Evolutionary conservation across 1,140 invertebrate genomes (phyloP), one percentile per base, ranked within the genome.

Genomic region (Vanessa tameamea): DNA sequence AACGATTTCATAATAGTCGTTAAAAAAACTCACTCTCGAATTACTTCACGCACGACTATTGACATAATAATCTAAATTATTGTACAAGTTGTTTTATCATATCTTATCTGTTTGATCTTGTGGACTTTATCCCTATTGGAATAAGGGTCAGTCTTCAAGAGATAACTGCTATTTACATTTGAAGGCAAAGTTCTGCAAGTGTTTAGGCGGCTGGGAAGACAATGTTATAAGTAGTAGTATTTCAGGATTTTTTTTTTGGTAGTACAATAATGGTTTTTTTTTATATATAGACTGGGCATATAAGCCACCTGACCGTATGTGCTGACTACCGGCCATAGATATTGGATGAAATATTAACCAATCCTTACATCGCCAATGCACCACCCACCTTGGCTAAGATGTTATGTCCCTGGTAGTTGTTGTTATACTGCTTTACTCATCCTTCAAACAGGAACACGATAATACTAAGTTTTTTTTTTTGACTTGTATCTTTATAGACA

Each of bases 11-110:
- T 6, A 51, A 51, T 43, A 43, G n/a, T n/a, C n/a, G 13, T 3
- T 51, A 15, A 51, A n/a, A n/a, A 51, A 31, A 61, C 31, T 70
- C 50, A 63, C 37, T 26, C 69, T 8, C 55, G 59, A 57, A 68
- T 72, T 64, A 72, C 68, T 69, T 72, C 65, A 71, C 68, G 50
- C 59, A 74, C 68, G 57, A 74, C 72, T 57, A 72, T 83, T 83
- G 81, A 86, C 81, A 83, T 83, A 77, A 78, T 83, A 83, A 86
- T 85, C 84, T 83, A 76, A 74, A 80, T 82, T 81, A 80, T 82
- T 74, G 76, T 79, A 57, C 64, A 64, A 71, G 69, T 75, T 37
- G 14, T 47, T 50, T 76, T 66, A 77, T 61, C n/a, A 47, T 53
- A 66, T 72, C 78, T 69, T 74, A 64, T 73, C 72, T 73, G 63